These are phyloP conservation scores for Sceloporus undulatus DNA, from an alignment of 2,113 vertebrate genomes.

Conservation along the genomic window DNA sequence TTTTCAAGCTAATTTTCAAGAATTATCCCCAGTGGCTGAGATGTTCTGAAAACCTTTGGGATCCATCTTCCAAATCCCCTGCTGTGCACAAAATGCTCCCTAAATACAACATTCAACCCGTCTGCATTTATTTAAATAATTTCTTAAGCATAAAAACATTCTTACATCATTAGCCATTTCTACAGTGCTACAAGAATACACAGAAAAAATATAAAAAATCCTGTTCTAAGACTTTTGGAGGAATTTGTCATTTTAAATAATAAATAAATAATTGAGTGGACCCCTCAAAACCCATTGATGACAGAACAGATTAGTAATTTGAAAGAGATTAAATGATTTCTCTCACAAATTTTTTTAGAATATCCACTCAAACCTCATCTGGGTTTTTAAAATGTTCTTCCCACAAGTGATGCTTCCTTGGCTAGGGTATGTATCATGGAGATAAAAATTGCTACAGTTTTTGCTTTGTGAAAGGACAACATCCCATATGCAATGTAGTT, in stretches of 20 bases:
- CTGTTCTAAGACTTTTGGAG: background rate
- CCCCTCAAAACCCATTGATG: no score
- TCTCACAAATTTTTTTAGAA: background rate
- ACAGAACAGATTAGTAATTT: no score
- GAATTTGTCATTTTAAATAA: background rate
- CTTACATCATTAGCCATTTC: background rate
- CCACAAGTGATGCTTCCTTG: no score
- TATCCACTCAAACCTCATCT: background rate
- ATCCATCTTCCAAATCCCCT: background rate
- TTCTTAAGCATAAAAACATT: background rate
- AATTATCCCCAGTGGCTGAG: background rate
- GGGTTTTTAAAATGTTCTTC: background rate
- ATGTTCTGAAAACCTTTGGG: constrained; percentile 6
- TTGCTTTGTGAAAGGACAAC: background rate
- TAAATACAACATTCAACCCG: background rate
- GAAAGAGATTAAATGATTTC: background rate
- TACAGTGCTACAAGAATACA: background rate
- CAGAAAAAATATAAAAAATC: background rate
- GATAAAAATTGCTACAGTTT: background rate
- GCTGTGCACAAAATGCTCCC: background rate
- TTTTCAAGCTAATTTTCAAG: constrained; percentile 6
- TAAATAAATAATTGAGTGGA: background rate
- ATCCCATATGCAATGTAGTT: background rate
- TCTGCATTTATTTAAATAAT: background rate
- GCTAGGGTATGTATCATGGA: no score